phyloP scores from a whole-genome alignment of 2,888 invertebrate genomes.

The Itoplectis maculator region DNA sequence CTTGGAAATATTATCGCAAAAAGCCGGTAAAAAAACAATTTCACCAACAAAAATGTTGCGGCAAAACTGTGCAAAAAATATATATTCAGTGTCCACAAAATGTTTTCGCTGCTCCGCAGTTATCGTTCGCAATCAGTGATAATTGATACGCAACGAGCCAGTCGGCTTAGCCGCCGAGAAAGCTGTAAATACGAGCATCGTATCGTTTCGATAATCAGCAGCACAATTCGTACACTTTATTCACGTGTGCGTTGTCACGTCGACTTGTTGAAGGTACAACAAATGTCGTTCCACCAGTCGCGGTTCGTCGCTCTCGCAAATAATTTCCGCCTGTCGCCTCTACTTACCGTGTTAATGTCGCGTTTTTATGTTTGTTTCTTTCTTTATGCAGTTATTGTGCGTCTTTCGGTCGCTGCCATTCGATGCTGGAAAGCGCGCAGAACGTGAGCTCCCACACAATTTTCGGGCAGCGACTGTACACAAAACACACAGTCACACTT shows the following conservation, averaged over 20 bases:
- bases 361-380: too few relatives aligned
- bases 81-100: too few relatives aligned
- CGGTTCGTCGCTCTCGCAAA: not conserved
- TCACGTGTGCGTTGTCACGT: not conserved
- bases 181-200: not conserved
- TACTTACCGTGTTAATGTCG: constrained; percentile 1
- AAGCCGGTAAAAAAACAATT: not conserved
- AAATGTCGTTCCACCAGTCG: not conserved
- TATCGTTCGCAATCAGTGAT: not conserved
- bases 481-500: not conserved
- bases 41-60: not conserved
- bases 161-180: not conserved
- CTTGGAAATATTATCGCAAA: too few relatives aligned
- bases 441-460: not conserved
- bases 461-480: not conserved
- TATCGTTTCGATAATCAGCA: not conserved
- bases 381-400: not conserved
- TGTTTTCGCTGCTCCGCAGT: not conserved
- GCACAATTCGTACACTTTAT: not conserved
- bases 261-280: too few relatives aligned
- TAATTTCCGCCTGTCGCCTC: not conserved
- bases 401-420: constrained; percentile 9
- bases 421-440: constrained; percentile 1
- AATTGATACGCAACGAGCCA: not conserved
- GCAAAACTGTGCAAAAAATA: not conserved